Conservation (phyloP, 37 sponge, comb jelly and placozoan genomes). For the Corticium candelabrum region DNA sequence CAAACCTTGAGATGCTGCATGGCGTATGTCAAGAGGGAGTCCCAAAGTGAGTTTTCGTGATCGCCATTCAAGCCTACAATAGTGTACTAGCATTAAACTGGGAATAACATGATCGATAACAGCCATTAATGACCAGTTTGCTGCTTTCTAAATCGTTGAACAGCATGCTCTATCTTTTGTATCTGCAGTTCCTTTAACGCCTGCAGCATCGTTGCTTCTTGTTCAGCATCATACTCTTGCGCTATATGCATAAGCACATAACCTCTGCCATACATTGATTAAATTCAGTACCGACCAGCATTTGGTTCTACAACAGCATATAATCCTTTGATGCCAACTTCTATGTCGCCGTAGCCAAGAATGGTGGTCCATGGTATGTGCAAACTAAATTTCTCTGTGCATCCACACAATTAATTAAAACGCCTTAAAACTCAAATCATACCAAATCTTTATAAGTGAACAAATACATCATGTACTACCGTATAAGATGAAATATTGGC, state of each 20-base stretch:
- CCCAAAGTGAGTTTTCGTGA: background rate
- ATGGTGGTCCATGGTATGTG: background rate
- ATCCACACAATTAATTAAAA: background rate
- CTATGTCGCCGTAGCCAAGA: background rate
- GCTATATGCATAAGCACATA: background rate
- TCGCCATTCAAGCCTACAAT: background rate
- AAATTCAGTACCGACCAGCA: background rate
- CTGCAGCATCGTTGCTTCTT: background rate
- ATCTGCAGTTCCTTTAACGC: background rate
- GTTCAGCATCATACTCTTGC: background rate
- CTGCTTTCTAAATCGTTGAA: background rate
- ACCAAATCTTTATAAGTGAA: too few relatives aligned
- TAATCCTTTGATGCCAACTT: background rate
- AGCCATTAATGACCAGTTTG: background rate
- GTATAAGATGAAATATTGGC: too few relatives aligned
- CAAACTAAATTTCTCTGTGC: background rate
- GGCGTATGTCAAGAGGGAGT: background rate
- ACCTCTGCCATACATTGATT: background rate
- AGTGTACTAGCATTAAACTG: background rate
- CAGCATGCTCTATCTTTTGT: background rate
- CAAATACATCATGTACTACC: too few relatives aligned
- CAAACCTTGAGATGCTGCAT: background rate
- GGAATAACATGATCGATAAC: background rate
- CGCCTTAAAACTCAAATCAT: background rate
- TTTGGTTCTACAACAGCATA: background rate